Evolutionary conservation across 2,113 vertebrate genomes (phyloP), one percentile per base, ranked within the genome.

Genomic region (Tenebrosternarchus preto): DNA sequence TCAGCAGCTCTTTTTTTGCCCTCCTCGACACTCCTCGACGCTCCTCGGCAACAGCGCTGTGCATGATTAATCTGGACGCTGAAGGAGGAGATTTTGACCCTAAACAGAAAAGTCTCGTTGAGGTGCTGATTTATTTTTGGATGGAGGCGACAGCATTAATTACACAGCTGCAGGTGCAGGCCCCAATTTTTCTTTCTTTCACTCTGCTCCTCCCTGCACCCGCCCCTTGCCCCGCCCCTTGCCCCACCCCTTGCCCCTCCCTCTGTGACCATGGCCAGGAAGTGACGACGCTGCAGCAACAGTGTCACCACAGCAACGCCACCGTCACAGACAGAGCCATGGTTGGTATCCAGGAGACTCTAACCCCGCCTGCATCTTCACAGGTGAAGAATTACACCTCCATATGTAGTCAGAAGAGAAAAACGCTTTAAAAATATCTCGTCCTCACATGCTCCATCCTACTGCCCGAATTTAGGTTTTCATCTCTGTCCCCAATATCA

Each of bases 121-220:
- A 93, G 89, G 87, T 91, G 87, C 90, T 94, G 93, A 93, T 94
- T 93, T 93, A 94, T 93, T 92, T 92, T 64, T 83, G 89, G 87
- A 88, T 81, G 43, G 73, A 82, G 87, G 78, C 76, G 17, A 90
- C 86, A 90, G 89, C 92, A 94, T 94, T 93, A 91, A 93, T 94
- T 93, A 94, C 89, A 84, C 83, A 73, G 19, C 69, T 68, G 88
- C 93, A 94, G 93, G 93, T 94, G 93, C 90, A 89, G 88, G 90
- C 85, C 91, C 90, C 90, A 92, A 93, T 92, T 90, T 82, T 87
- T 91, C 87, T 89, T 87, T 50, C 43, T 12, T 81, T 77, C 24
- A 29, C 19, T 29, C 27, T 0, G 2, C 4, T 19, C 31, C 64
- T 11, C 64, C 64, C 4, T 22, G 5, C 56, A 59, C 20, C 19